A percentile compares a stretch with the other conserved stretches of the same genome.
Conservation (phyloP, 92 coral and sea anemone species). For the Phymanthus crucifer region DNA sequence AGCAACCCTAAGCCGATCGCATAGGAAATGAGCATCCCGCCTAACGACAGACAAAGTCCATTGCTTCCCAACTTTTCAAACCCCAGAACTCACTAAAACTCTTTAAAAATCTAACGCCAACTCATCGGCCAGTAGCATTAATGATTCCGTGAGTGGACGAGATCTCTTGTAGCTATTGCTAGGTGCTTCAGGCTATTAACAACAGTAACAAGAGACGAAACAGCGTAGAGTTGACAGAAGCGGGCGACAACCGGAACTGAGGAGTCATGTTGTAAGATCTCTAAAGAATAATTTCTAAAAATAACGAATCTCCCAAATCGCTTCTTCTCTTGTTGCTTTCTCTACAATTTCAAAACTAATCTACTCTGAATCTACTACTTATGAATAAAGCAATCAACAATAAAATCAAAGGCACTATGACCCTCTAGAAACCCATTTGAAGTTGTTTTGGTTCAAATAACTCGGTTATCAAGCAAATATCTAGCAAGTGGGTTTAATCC, state of each 20-base stretch:
- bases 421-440: background rate
- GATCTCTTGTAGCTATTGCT: background rate
- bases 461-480: background rate
- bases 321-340: background rate
- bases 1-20: slow-evolving; percentile 9
- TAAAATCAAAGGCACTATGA: slow-evolving; percentile 10
- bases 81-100: background rate
- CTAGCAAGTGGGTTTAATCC: slow-evolving; percentile 16
- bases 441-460: slow-evolving; percentile 8
- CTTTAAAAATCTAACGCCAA: background rate
- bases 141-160: background rate
- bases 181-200: background rate
- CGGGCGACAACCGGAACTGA: slow-evolving; percentile 2
- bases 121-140: background rate
- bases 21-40: slow-evolving; percentile 15
- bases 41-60: slow-evolving; percentile 27
- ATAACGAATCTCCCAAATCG: background rate
- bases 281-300: slow-evolving; percentile 1
- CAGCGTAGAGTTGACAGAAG: background rate
- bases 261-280: background rate
- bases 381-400: slow-evolving; percentile 12
- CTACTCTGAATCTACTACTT: background rate
- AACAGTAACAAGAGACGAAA: background rate
- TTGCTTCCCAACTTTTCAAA: background rate
- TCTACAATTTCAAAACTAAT: background rate